Evolutionary conservation across 2,113 vertebrate species (phyloP).

Genomic region (Micronisus gabar): DNA sequence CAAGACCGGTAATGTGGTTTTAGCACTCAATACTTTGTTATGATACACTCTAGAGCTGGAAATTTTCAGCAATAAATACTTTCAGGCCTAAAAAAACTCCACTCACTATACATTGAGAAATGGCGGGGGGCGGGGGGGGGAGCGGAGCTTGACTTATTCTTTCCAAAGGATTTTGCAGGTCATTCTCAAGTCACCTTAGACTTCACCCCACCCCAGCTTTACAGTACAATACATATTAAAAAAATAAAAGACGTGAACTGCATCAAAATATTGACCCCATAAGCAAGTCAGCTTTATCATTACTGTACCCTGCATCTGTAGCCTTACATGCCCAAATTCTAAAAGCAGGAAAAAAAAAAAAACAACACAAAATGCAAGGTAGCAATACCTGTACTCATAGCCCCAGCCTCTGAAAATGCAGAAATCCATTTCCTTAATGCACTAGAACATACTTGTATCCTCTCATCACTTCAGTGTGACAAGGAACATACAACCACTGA

Average conservation of each 20-base stretch:
- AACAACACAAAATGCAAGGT: fast-evolving
- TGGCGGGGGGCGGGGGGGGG: fast-evolving
- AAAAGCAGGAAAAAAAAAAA: background rate
- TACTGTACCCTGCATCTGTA: background rate
- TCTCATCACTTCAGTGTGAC: background rate
- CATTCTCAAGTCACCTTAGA: background rate
- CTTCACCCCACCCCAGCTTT: background rate
- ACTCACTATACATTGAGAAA: fast-evolving
- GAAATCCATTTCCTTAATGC: background rate
- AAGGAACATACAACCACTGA: background rate
- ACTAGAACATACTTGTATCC: background rate
- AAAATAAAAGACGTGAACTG: background rate
- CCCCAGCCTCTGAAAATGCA: background rate
- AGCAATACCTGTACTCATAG: background rate
- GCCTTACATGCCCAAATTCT: background rate
- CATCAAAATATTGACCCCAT: background rate
- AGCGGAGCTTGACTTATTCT: background rate
- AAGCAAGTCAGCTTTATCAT: background rate
- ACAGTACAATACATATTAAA: background rate
- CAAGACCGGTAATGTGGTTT: background rate
- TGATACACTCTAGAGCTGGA: background rate
- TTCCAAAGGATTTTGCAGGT: background rate
- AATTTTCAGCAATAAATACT: background rate
- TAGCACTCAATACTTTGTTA: background rate
- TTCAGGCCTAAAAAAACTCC: background rate